These are phyloP conservation scores for Rhincodon typus DNA, from an alignment of 2,797 vertebrate species.

Conservation along the genomic window DNA sequence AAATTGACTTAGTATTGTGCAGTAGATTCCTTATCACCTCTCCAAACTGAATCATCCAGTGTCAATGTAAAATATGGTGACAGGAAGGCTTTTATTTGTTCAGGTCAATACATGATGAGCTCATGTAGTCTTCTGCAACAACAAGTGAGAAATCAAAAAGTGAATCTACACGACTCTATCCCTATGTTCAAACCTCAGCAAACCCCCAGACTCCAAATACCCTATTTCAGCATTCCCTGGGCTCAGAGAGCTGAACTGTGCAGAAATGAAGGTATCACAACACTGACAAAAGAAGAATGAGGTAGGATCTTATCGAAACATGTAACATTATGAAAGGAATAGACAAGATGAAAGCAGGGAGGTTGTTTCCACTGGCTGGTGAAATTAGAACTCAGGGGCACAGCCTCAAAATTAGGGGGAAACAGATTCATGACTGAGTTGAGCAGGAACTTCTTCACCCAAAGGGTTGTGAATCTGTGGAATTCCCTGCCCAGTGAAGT, in stretches of 20 bases:
- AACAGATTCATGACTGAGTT: too few relatives aligned
- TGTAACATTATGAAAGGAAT: too few relatives aligned
- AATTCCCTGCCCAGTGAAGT: too few relatives aligned
- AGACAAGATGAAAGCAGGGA: too few relatives aligned
- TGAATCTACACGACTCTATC: neutral
- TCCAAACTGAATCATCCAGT: neutral
- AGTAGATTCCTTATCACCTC: neutral
- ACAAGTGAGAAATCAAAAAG: neutral
- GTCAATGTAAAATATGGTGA: neutral
- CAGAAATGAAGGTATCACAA: neutral
- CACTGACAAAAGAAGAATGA: neutral
- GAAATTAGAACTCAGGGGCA: too few relatives aligned
- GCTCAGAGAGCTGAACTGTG: neutral
- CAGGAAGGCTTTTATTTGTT: neutral
- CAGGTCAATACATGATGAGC: neutral
- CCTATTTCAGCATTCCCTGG: too few relatives aligned
- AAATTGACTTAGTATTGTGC: neutral
- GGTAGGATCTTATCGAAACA: too few relatives aligned
- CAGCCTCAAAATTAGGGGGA: too few relatives aligned
- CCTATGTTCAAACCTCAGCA: neutral
- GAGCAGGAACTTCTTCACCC: too few relatives aligned
- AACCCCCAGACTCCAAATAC: neutral
- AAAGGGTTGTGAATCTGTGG: too few relatives aligned
- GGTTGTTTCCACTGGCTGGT: too few relatives aligned
- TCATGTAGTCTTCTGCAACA: neutral